Conservation (phyloP, 2,888 invertebrate genomes). For the Oeneis ivallda region DNA sequence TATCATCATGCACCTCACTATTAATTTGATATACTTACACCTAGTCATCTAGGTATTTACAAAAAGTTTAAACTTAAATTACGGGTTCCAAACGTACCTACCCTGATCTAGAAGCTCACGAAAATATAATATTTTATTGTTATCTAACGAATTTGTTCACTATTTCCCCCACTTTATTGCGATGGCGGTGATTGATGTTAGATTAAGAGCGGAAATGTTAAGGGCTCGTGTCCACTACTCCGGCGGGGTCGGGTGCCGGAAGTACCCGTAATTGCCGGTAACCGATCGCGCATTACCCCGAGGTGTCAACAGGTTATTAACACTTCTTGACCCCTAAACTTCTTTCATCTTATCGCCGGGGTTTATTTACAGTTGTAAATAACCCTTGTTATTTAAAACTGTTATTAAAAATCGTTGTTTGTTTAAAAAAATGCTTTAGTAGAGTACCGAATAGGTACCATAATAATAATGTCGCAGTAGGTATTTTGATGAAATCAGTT, state of each 20-base stretch:
- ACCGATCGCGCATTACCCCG: conserved; percentile 68
- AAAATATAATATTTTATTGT: too few species aligned
- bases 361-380: conserved; percentile 35
- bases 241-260: conserved; percentile 26
- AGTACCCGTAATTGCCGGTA: conserved; percentile 67
- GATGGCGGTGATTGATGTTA: conserved; percentile 8
- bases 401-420: conserved; percentile 7
- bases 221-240: conserved; percentile 19
- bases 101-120: too few species aligned
- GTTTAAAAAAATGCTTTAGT: background rate
- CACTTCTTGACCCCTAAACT: conserved; percentile 69
- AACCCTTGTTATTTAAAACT: conserved; percentile 23
- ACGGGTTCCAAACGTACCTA: too few species aligned
- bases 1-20: too few species aligned
- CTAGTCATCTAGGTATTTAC: too few species aligned
- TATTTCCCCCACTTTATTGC: background rate
- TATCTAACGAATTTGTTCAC: background rate
- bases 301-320: conserved; percentile 79
- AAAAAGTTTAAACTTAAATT: too few species aligned
- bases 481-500: too few species aligned
- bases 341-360: conserved; percentile 49
- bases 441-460: too few species aligned
- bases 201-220: conserved; percentile 3
- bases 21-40: too few species aligned
- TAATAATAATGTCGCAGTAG: too few species aligned